These are phyloP conservation scores for Eremophila alpestris DNA, from an alignment of 2,797 vertebrate genomes.

Conservation along the genomic window DNA sequence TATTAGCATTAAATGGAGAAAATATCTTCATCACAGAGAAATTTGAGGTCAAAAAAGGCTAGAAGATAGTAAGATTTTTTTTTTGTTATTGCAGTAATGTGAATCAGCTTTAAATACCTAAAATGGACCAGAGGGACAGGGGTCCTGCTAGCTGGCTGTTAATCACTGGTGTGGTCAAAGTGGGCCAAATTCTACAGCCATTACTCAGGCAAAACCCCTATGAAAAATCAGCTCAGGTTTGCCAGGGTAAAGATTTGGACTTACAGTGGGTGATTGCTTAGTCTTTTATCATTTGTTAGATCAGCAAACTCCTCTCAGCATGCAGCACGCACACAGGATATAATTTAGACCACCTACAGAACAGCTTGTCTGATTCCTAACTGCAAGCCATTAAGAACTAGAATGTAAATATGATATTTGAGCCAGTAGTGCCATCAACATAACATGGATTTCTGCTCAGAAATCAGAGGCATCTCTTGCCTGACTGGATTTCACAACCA, in stretches of 20 bases:
- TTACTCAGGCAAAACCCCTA: constrained; percentile 10
- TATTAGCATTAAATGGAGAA: neutral
- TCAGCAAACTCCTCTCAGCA: constrained; percentile 58
- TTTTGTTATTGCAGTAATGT: neutral
- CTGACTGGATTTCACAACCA: constrained; percentile 49
- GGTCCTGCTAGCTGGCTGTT: neutral
- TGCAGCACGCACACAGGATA: neutral
- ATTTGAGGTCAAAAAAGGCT: neutral
- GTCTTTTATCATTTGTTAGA: constrained; percentile 62
- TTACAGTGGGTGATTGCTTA: constrained; percentile 16
- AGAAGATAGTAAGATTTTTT: neutral
- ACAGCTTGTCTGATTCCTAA: constrained; percentile 47
- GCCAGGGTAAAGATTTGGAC: constrained; percentile 61
- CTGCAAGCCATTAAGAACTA: constrained; percentile 50
- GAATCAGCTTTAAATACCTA: neutral
- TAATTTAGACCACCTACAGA: constrained; percentile 64
- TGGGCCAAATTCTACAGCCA: constrained; percentile 21
- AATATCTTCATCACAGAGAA: neutral
- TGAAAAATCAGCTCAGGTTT: constrained; percentile 38
- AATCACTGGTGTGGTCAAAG: neutral
- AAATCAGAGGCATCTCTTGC: constrained; percentile 29
- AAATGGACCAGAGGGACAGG: neutral
- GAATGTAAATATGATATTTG: constrained; percentile 58
- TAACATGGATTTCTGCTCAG: neutral
- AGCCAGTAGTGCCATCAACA: constrained; percentile 38